Conservation (phyloP, 1,140 invertebrate species). For the Magallana angulata region DNA sequence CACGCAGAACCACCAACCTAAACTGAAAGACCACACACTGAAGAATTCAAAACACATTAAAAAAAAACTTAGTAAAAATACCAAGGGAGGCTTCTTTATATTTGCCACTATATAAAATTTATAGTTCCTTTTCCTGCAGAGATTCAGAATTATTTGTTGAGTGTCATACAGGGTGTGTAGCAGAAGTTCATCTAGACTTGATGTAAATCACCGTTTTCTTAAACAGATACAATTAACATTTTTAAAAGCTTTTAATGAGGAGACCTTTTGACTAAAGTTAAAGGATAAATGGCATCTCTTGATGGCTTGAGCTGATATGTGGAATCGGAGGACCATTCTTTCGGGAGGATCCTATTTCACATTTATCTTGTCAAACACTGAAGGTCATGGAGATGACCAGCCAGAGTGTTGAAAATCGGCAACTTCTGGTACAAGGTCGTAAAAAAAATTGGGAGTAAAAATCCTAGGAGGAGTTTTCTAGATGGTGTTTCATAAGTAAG, state of each 20-base stretch:
- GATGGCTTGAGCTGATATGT: slow-evolving; percentile 9
- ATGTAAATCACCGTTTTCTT: slow-evolving; percentile 7
- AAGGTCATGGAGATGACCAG: neutral
- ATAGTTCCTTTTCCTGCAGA: too few species aligned
- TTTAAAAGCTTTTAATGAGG: slow-evolving; percentile 22
- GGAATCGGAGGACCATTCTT: neutral
- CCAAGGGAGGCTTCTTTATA: too few species aligned
- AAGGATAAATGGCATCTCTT: neutral
- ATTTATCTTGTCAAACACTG: slow-evolving; percentile 4
- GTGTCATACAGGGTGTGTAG: neutral
- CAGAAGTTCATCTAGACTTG: neutral
- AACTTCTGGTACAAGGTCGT: neutral
- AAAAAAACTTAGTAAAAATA: too few species aligned
- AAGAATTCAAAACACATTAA: too few species aligned
- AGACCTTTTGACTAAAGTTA: neutral
- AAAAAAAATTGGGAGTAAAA: too few species aligned
- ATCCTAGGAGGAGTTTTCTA: too few species aligned
- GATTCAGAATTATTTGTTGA: too few species aligned
- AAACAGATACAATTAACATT: slow-evolving; percentile 2
- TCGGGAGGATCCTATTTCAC: neutral
- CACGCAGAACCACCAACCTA: neutral
- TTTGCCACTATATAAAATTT: too few species aligned
- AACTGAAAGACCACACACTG: slow-evolving; percentile 22
- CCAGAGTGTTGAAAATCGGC: neutral
- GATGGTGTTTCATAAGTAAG: too few species aligned